Base-by-base conservation (phyloP, 35 echinoderm and acorn worm genomes). In the Ophiothrix spiculata region DNA sequence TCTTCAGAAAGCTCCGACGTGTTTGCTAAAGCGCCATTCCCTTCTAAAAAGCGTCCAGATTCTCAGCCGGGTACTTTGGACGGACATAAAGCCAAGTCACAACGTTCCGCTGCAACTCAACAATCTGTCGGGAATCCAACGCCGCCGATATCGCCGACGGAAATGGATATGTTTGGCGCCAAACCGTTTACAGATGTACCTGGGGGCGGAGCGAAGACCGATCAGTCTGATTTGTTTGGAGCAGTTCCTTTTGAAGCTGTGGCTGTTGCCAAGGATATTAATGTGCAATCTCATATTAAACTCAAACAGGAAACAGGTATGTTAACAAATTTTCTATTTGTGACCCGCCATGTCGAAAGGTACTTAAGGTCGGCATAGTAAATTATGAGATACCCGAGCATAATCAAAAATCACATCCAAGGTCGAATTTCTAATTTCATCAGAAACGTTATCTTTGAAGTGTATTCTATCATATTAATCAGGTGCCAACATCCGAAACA, bases 1-100 rank as follows among this genome's bases (percentile, higher is more conserved):
- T 90, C 87, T 10, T 99, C 96, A 6, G 79, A 94, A 34, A 91
- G 92, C 42, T 99, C 96, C 8, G 96, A 99, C 77, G 90, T 99
- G 37, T 99, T 99, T 73, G 77, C 92, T 31, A 93, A 99, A 77
- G 96, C 96, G 36, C 96, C 96, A 31, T 99, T 99, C 87, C 92
- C 85, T 19, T 88, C 94, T 31, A 97, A 97, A 75, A 97, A 92
- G 84, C 84, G 90, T 19, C 90, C 87, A 35, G 94, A 86, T 15
- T 90, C 91, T 13, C 85, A 88, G 64, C 86, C 91, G 11, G 87
- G 81, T 23, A 64, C 80, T 10, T 86, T 75, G 11, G 75, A 79
- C 29, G 90, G 86, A 33, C 81, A 84, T 35, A 84, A 84, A 60
- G 46, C 81, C 23, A 92, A 97, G 40, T 93, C 90, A 34, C 94